phyloP scores from a whole-genome alignment of 1,140 invertebrate species.

The Acyrthosiphon pisum region DNA sequence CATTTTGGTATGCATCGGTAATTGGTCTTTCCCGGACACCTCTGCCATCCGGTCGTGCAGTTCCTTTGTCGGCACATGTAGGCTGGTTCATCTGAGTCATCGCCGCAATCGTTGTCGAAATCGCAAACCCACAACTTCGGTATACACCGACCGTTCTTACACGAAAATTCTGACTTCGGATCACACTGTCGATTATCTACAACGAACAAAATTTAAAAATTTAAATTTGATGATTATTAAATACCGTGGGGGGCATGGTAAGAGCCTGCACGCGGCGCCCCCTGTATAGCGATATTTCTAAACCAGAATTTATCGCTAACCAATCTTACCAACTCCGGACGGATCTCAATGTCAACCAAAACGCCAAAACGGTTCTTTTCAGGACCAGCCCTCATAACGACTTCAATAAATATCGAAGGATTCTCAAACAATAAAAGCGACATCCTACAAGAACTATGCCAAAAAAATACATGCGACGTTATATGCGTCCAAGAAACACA shows the following conservation, averaged over 20 bases:
- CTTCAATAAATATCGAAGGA: too few species aligned
- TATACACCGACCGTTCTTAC: slow-evolving; percentile 94
- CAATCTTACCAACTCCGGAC: background rate
- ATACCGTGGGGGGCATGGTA: slow-evolving; percentile 6
- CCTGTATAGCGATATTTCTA: slow-evolving; percentile 24
- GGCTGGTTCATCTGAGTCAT: slow-evolving; percentile 92
- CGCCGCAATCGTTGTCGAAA: slow-evolving; percentile 90
- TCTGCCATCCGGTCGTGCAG: slow-evolving; percentile 89
- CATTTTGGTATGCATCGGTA: slow-evolving; percentile 94
- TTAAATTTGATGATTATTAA: background rate
- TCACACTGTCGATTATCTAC: slow-evolving; percentile 82
- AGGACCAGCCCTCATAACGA: too few species aligned
- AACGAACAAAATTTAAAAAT: slow-evolving; percentile 37
- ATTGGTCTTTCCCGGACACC: slow-evolving; percentile 87
- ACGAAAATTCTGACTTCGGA: slow-evolving; percentile 81
- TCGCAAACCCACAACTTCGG: slow-evolving; percentile 96
- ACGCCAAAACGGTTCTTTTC: too few species aligned
- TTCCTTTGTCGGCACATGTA: slow-evolving; percentile 89
- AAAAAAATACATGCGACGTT: too few species aligned
- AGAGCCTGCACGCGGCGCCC: slow-evolving; percentile 1
- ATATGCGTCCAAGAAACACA: too few species aligned
- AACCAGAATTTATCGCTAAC: background rate
- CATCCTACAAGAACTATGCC: too few species aligned
- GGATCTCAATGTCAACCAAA: too few species aligned
- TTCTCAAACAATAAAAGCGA: too few species aligned